Evolutionary conservation across 2,113 vertebrate genomes (phyloP).

Genomic region (Rhabdornis inornatus): DNA sequence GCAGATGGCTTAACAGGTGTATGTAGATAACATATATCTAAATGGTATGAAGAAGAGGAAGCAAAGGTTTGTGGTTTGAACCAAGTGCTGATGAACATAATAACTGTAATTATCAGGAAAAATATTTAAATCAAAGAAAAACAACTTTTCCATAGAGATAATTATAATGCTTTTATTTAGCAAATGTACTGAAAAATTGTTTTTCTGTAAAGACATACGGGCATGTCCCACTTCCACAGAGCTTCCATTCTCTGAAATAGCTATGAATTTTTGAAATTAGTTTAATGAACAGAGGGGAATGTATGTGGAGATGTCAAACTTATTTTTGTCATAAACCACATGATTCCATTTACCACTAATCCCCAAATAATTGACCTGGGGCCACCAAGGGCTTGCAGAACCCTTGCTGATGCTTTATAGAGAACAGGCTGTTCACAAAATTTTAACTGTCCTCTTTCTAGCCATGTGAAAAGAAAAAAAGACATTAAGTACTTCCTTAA

Average conservation of each 20-base stretch:
- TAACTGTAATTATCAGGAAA: neutral
- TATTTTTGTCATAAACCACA: conserved; percentile 26
- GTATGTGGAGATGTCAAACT: neutral
- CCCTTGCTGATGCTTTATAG: conserved; percentile 22
- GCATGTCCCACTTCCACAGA: neutral
- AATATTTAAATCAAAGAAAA: conserved; percentile 9
- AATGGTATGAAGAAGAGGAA: neutral
- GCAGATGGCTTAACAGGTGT: neutral
- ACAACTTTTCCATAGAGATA: neutral
- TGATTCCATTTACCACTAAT: conserved; percentile 30
- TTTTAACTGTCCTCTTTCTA: conserved; percentile 10
- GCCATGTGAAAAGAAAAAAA: neutral
- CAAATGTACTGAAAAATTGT: conserved; percentile 63
- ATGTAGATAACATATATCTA: neutral
- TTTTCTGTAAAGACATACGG: conserved; percentile 52
- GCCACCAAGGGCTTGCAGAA: conserved; percentile 31
- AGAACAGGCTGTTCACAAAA: neutral
- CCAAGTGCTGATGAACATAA: neutral
- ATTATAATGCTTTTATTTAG: conserved; percentile 74
- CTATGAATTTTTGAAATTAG: neutral
- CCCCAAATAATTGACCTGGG: conserved; percentile 16
- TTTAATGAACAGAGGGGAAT: conserved; percentile 43
- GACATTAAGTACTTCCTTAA: conserved; percentile 23
- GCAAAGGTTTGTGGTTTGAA: neutral
- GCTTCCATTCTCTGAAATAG: neutral